phyloP scores from a whole-genome alignment of 2,113 vertebrate species.

The Seriola dumerili region DNA sequence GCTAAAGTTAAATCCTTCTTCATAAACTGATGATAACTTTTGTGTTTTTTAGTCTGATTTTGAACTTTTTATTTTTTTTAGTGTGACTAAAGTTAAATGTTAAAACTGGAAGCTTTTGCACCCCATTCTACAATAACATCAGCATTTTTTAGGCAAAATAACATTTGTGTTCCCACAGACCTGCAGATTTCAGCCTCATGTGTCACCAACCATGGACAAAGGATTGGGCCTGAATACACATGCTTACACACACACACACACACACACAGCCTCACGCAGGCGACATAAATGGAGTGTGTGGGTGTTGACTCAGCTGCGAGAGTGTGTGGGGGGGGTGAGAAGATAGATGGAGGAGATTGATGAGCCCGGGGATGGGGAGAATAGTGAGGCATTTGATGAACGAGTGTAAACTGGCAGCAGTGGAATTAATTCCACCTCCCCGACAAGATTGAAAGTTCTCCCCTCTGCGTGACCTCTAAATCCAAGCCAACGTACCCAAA shows the following conservation, averaged over 20 bases:
- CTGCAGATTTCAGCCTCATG: slow-evolving; percentile 17
- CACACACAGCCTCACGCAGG: slow-evolving; percentile 56
- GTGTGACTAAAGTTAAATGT: neutral
- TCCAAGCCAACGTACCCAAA: slow-evolving; percentile 35
- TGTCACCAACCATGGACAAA: slow-evolving; percentile 57
- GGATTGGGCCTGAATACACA: slow-evolving; percentile 48
- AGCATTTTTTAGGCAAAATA: neutral
- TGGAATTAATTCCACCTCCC: slow-evolving; percentile 82
- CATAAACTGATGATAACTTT: neutral
- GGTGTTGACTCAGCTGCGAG: slow-evolving; percentile 86
- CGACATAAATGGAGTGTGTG: slow-evolving; percentile 81
- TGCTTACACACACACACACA: slow-evolving; percentile 35
- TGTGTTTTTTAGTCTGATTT: neutral
- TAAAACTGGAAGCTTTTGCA: neutral
- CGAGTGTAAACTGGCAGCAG: slow-evolving; percentile 82
- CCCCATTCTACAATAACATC: neutral
- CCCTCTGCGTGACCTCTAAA: slow-evolving; percentile 78
- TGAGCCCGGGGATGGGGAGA: slow-evolving; percentile 74
- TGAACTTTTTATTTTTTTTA: neutral
- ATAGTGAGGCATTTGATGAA: slow-evolving; percentile 84
- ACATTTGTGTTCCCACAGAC: neutral
- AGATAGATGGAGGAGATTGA: slow-evolving; percentile 77
- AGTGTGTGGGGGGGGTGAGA: slow-evolving; percentile 46
- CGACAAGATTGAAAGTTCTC: slow-evolving; percentile 78
- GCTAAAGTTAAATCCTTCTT: neutral